phyloP scores from a whole-genome alignment of 2,113 vertebrate species.

The Xyliphius kryptos region DNA sequence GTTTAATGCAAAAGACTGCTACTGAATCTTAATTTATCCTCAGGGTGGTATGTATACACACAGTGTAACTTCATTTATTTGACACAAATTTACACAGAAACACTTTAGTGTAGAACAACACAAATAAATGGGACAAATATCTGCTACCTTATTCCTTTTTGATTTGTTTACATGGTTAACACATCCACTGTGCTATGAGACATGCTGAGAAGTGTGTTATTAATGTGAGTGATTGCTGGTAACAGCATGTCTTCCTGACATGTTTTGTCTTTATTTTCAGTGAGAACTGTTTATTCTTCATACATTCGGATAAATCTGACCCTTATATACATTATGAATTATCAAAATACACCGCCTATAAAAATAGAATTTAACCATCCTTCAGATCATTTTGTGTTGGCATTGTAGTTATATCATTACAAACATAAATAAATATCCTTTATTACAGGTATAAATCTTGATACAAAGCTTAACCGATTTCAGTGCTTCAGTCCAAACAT shows the following conservation, averaged over 20 bases:
- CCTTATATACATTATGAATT: conserved; percentile 52
- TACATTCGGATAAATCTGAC: conserved; percentile 60
- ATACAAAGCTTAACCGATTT: conserved; percentile 55
- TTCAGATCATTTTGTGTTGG: conserved; percentile 50
- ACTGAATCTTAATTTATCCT: too few relatives aligned
- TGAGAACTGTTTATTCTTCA: conserved; percentile 37
- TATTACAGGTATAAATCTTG: conserved; percentile 65
- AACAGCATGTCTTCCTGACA: conserved; percentile 21
- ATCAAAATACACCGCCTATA: conserved; percentile 70
- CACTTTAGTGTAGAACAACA: too few relatives aligned
- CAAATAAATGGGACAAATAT: too few relatives aligned
- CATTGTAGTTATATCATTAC: conserved; percentile 59
- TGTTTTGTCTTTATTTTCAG: conserved; percentile 14
- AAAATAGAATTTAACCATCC: conserved; percentile 63
- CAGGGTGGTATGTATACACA: too few relatives aligned
- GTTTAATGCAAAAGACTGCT: too few relatives aligned
- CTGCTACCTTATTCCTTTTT: too few relatives aligned
- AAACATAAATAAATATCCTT: conserved; percentile 75
- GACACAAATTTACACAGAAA: too few relatives aligned
- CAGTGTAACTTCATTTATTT: too few relatives aligned
- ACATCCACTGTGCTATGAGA: neutral
- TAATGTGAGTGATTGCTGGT: conserved; percentile 32
- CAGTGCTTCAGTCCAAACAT: neutral
- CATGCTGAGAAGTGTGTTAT: conserved; percentile 34
- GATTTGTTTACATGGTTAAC: too few relatives aligned